These are phyloP conservation scores for Hemicrepidius hirtus DNA, from an alignment of 2,888 invertebrate genomes.

Conservation along the genomic window DNA sequence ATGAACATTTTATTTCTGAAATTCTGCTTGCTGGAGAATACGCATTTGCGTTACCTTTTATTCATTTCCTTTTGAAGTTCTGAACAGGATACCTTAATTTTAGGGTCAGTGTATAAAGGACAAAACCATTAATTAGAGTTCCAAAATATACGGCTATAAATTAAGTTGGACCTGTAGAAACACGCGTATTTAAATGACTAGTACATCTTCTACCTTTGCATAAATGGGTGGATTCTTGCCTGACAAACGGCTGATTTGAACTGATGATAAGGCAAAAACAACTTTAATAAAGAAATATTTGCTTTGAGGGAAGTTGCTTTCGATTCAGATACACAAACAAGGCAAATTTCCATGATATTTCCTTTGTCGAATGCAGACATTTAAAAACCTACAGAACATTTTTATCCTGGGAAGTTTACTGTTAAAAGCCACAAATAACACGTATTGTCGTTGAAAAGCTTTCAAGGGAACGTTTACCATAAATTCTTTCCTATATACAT, in stretches of 20 bases:
- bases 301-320: slow-evolving; percentile 47
- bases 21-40: not conserved
- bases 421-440: not conserved
- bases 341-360: slow-evolving; percentile 31
- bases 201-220: slow-evolving; percentile 33
- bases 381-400: slow-evolving; percentile 11
- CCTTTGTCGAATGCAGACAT: slow-evolving; percentile 43
- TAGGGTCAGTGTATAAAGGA: slow-evolving; percentile 47
- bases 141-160: slow-evolving; percentile 45
- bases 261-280: slow-evolving; percentile 49
- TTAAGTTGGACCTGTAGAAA: slow-evolving; percentile 35
- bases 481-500: not conserved
- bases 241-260: slow-evolving; percentile 52
- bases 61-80: slow-evolving; percentile 11
- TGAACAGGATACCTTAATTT: slow-evolving; percentile 43
- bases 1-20: not conserved
- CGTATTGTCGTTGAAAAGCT: not conserved
- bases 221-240: slow-evolving; percentile 38
- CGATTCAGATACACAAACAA: slow-evolving; percentile 46
- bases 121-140: slow-evolving; percentile 43
- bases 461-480: slow-evolving; percentile 1
- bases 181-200: slow-evolving; percentile 42
- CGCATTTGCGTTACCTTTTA: not conserved
- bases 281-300: slow-evolving; percentile 51
- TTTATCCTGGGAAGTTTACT: not conserved